These are phyloP conservation scores for Benitochromis conjunctus DNA, from an alignment of 2,113 vertebrate genomes.

Conservation along the genomic window DNA sequence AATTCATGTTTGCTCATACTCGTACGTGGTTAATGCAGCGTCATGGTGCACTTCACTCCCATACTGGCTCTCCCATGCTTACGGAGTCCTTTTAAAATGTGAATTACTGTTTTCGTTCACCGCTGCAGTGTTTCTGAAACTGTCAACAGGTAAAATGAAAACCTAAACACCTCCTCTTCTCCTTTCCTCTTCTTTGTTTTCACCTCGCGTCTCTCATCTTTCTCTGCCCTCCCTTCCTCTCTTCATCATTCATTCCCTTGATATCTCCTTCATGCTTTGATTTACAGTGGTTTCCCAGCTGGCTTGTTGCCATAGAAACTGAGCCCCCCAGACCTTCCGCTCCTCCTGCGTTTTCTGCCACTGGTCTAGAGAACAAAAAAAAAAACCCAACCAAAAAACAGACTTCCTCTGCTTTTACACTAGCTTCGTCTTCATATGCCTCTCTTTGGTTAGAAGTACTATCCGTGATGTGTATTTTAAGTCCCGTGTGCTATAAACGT, in stretches of 20 bases:
- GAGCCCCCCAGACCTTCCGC: slow-evolving; percentile 48
- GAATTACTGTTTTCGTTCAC: slow-evolving; percentile 9
- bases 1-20: background rate
- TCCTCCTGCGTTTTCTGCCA: slow-evolving; percentile 38
- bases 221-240: slow-evolving; percentile 11
- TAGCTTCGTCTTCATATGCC: background rate
- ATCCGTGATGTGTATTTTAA: background rate
- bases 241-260: slow-evolving; percentile 57
- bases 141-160: slow-evolving; percentile 69
- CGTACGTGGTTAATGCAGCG: background rate
- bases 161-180: background rate
- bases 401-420: background rate
- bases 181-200: background rate
- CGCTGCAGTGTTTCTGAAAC: slow-evolving; percentile 66
- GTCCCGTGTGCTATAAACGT: background rate
- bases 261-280: slow-evolving; percentile 69
- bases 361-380: slow-evolving; percentile 36
- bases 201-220: slow-evolving; percentile 14
- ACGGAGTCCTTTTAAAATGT: background rate
- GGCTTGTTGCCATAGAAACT: slow-evolving; percentile 75
- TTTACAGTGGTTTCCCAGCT: slow-evolving; percentile 64
- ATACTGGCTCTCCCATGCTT: background rate
- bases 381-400: background rate
- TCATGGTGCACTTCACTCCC: background rate
- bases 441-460: background rate